These are phyloP conservation scores for Vanessa cardui DNA, from an alignment of 2,888 invertebrate species.

Conservation along the genomic window DNA sequence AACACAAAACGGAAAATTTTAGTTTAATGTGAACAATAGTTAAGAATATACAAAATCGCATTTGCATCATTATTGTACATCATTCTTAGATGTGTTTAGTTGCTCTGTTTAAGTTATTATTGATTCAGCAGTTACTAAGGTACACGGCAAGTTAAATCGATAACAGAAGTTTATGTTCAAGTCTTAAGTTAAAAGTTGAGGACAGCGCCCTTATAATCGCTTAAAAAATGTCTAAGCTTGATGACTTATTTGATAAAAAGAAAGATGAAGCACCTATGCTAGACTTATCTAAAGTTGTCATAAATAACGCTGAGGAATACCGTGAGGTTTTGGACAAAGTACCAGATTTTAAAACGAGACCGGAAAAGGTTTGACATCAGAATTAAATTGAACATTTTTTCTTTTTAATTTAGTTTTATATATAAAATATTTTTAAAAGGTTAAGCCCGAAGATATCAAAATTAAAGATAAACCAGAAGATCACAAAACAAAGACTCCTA, in stretches of 20 bases:
- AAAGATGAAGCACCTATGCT: constrained; percentile 92
- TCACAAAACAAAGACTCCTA: constrained; percentile 88
- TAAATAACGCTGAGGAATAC: constrained; percentile 91
- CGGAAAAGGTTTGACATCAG: constrained; percentile 86
- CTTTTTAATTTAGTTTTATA: constrained; percentile 8
- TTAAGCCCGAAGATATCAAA: constrained; percentile 89
- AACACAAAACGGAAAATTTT: constrained; percentile 23
- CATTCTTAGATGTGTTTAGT: constrained; percentile 11
- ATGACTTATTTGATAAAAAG: constrained; percentile 92
- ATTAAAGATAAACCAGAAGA: constrained; percentile 87
- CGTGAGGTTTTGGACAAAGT: constrained; percentile 92
- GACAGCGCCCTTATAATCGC: background rate
- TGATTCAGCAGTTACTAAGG: constrained; percentile 32
- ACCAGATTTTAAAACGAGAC: constrained; percentile 94
- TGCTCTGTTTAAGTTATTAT: constrained; percentile 14
- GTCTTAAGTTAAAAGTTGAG: background rate
- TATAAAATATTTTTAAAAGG: constrained; percentile 61
- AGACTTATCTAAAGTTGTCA: constrained; percentile 91
- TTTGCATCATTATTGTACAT: constrained; percentile 5
- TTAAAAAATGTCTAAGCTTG: constrained; percentile 85
- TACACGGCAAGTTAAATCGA: constrained; percentile 58
- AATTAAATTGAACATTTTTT: background rate
- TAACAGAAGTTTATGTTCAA: constrained; percentile 44
- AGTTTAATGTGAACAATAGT: background rate
- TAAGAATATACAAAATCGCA: constrained; percentile 13